Conservation (phyloP, 2,113 vertebrate species). For the Circaetus cinerascens region DNA sequence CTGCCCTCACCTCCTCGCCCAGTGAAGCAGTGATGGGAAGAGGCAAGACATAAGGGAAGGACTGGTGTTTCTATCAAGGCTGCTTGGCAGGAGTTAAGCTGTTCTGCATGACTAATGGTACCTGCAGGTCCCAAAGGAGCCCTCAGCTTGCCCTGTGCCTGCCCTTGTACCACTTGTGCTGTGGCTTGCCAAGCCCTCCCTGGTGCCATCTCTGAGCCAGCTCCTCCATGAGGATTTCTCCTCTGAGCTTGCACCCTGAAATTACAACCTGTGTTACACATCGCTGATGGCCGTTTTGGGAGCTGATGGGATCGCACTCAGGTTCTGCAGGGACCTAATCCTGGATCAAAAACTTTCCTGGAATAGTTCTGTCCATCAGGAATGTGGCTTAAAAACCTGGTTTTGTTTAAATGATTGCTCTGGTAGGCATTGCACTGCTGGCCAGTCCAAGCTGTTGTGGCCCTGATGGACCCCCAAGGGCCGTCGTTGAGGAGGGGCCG, state of each 20-base stretch:
- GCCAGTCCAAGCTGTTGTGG: not conserved
- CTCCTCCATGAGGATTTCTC: not conserved
- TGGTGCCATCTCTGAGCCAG: not conserved
- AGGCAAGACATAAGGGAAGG: not conserved
- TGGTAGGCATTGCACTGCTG: too few relatives aligned
- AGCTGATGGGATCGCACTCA: accelerated
- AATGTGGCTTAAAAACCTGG: too few relatives aligned
- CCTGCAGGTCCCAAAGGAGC: not conserved
- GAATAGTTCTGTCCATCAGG: not conserved
- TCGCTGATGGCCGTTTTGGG: accelerated
- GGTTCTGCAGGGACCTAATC: not conserved
- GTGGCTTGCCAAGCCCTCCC: not conserved
- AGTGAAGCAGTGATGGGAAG: accelerated
- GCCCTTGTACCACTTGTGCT: not conserved
- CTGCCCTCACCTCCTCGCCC: accelerated
- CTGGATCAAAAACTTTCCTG: not conserved
- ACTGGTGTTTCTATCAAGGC: not conserved
- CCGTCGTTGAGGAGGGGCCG: accelerated
- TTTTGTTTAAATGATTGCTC: too few relatives aligned
- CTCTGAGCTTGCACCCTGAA: not conserved
- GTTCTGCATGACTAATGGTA: not conserved
- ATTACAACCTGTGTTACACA: accelerated
- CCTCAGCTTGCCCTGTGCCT: not conserved
- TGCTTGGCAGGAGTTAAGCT: not conserved
- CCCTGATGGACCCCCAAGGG: not conserved